Evolutionary conservation across 2,888 invertebrate species (phyloP), one percentile per base, ranked within the genome.

Genomic region (Euplagia quadripunctaria): DNA sequence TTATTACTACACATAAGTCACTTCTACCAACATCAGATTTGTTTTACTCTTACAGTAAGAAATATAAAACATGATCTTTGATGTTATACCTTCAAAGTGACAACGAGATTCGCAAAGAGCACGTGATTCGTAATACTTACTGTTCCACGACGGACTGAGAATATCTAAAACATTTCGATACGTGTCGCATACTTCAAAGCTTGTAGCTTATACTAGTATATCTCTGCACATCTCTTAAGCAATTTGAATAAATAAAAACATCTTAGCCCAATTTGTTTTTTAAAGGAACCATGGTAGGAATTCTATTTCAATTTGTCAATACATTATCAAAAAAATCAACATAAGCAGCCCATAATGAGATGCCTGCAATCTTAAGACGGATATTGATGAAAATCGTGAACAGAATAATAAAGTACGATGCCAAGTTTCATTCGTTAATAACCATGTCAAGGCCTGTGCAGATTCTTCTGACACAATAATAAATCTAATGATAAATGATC

Each of bases 401-500:
- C 69, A 72, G 70, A 73, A 80, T 84, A 82, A 82, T 77, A 82
- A 82, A 83, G 69, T 74, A 82, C 72, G 72, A 78, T 75, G 82
- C 80, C 84, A 82, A 80, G 74, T 80, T 77, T 72, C 74, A 80
- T 84, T 80, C 82, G 76, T 82, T 83, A 82, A 80, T 79, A 82
- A 83, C 75, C 74, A 81, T 83, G 82, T 82, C 84, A 80, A 71
- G 72, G 77, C 52, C 76, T 72, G 73, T 71, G 61, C 76, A 76
- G 84, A 82, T 77, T 82, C 72, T 83, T 82, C 74, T 77, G 80
- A 77, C 80, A 77, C 74, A 80, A 80, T 79, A 79, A 83, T 82
- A 79, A 80, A 80, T 82, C 80, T 80, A 80, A 77, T 83, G 82
- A 83, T 84, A 77, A 80, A 83, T 84, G 84, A 83, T 77, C 73